Base-by-base conservation (phyloP, 2,113 vertebrate genomes). In the Zeus faber region DNA sequence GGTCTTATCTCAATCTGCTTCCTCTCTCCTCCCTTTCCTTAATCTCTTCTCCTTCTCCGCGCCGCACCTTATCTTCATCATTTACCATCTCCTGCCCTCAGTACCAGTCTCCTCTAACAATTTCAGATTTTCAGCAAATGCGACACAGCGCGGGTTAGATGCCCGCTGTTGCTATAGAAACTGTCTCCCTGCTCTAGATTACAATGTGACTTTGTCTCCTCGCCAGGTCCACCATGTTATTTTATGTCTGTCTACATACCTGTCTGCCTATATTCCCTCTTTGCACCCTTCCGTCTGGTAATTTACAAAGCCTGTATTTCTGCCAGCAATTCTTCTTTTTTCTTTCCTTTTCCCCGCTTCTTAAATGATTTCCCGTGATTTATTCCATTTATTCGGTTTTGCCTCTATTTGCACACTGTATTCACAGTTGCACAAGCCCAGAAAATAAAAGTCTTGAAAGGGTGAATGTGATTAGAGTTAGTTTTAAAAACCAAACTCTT, bases 81-180 rank as follows among this genome's bases (percentile, higher is more conserved):
- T 54, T 64, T n/a, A n/a, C 44, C 44, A 48, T 68, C n/a, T n/a
- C n/a, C n/a, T n/a, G 61, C 71, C 68, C 73, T 68, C 51, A 60
- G 58, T 47, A 69, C 63, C 62, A 68, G 65, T 55, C 65, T 74
- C 66, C 74, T 72, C 72, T 78, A 41, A 72, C 78, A 82, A 82
- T 84, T 87, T 87, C 74, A 71, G 75, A 80, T 83, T 82, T n/a
- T 69, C 52, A 84, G 72, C 62, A 58, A 71, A 77, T 64, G 77
- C 77, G 54, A 78, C 47, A 60, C 61, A 41, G 54, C 52, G 55
- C 71, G 80, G 83, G 80, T 83, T 80, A 84, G 76, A 82, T 78
- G 80, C 71, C 74, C 62, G 58, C 73, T 68, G 83, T 89, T 87
- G 80, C 86, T 64, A 88, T 87, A 81, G 89, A 81, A 89, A 90